phyloP scores from a whole-genome alignment of 1,140 invertebrate species.

The Mylabris phalerata region DNA sequence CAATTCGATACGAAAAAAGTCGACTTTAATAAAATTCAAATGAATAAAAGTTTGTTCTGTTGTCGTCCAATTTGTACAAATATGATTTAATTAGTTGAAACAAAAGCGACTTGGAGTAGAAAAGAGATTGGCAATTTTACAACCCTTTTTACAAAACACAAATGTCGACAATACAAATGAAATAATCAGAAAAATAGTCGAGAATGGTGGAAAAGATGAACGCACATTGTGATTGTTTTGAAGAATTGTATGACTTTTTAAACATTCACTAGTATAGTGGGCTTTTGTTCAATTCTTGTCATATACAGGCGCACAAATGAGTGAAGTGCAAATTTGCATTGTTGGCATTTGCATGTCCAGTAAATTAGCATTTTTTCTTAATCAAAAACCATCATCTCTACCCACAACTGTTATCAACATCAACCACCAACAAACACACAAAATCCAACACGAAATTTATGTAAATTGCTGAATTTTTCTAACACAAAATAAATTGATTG shows the following conservation, averaged over 20 bases:
- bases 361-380: constrained; percentile 17
- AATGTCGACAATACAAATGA: constrained; percentile 10
- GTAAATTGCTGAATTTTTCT: no score
- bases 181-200: no score
- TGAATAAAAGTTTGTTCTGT: no score
- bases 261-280: not conserved
- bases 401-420: no score
- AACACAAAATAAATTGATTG: no score
- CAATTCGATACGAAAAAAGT: no score
- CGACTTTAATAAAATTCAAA: no score
- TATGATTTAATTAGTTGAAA: constrained; percentile 14
- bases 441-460: no score
- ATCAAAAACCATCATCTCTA: no score
- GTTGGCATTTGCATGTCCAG: constrained; percentile 17
- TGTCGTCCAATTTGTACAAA: constrained; percentile 4
- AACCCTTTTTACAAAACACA: constrained; percentile 7
- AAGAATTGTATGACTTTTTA: constrained; percentile 2
- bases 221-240: no score
- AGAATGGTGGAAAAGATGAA: no score
- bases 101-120: not conserved
- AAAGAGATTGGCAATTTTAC: constrained; percentile 1
- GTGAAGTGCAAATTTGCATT: constrained; percentile 19
- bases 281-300: constrained; percentile 10
- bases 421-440: no score
- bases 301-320: constrained; percentile 1